Base-by-base conservation (phyloP, 1,140 invertebrate genomes). In the Oncopeltus fasciatus region DNA sequence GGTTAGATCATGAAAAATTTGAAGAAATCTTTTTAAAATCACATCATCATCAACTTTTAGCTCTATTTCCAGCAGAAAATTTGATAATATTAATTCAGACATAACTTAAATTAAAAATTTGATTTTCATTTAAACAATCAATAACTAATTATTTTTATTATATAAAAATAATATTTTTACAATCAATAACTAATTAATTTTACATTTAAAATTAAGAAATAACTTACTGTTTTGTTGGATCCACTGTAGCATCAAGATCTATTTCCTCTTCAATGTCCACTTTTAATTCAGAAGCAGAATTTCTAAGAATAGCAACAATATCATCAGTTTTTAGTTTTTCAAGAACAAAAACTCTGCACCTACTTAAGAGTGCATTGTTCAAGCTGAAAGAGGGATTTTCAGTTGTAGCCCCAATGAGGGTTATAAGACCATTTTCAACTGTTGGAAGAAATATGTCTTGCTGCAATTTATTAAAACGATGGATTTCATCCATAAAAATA, bases 401-500 rank as follows among this genome's bases (percentile, higher is more conserved):
- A 57, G 90, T 92, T 1, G 90, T 92, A 0, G 90, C 89, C 38
- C 89, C 90, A 62, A 92, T 81, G 51, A 92, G 71, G 28, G 78
- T 84, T n/a, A 92, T 83, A 8, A 81, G 85, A 0, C 90, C 88
- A 71, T 81, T 83, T 74, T 92, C 90, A 26, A 92, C 82, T 73
- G 87, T 83, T 14, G 86, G 81, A 51, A 92, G 70, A 73, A 92
- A 88, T 58, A 81, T 81, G 71, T 92, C 89, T 68, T 86, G 84
- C 67, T 89, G 87, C 56, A 80, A 72, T 75, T 91, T 91, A 72
- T 90, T 92, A 67, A 92, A 92, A 33, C 88, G 79, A 72, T 92
- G 90, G 68, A 92, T 89, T 75, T 92, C 89, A 78, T 92, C 90
- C 80, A 92, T 84, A 70, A 92, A 92, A 14, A 92, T 72, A 56